Evolutionary conservation across 2,113 vertebrate genomes (phyloP).

Genomic region (Podarcis raffonei): DNA sequence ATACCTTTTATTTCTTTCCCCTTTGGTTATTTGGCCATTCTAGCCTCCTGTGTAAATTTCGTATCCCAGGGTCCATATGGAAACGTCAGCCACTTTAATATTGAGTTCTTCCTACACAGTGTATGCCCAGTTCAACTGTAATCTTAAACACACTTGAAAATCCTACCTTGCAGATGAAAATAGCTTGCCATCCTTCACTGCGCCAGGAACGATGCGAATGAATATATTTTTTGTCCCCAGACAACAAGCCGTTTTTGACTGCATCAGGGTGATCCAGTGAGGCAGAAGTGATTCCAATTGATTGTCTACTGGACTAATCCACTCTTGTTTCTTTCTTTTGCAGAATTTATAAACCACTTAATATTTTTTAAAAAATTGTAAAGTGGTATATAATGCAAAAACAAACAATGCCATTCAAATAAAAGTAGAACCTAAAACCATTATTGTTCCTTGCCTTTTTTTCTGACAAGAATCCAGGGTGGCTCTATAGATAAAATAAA

Average conservation of each 20-base stretch:
- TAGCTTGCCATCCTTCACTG: not conserved
- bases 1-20: not conserved
- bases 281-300: not conserved
- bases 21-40: not conserved
- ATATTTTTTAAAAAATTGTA: too few relatives aligned
- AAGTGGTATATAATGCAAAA: too few relatives aligned
- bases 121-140: not conserved
- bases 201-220: not conserved
- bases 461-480: too few relatives aligned
- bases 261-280: not conserved
- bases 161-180: not conserved
- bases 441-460: too few relatives aligned
- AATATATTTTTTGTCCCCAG: not conserved
- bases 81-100: not conserved
- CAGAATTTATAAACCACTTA: too few relatives aligned
- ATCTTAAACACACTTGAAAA: not conserved
- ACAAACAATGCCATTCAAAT: too few relatives aligned
- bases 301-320: not conserved
- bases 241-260: not conserved
- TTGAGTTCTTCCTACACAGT: not conserved
- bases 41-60: not conserved
- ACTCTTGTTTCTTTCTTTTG: too few relatives aligned
- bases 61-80: not conserved
- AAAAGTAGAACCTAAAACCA: too few relatives aligned
- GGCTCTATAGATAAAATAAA: too few relatives aligned